Evolutionary conservation across 23 tunicate genomes (phyloP).

Genomic region (Oikopleura albicans): DNA sequence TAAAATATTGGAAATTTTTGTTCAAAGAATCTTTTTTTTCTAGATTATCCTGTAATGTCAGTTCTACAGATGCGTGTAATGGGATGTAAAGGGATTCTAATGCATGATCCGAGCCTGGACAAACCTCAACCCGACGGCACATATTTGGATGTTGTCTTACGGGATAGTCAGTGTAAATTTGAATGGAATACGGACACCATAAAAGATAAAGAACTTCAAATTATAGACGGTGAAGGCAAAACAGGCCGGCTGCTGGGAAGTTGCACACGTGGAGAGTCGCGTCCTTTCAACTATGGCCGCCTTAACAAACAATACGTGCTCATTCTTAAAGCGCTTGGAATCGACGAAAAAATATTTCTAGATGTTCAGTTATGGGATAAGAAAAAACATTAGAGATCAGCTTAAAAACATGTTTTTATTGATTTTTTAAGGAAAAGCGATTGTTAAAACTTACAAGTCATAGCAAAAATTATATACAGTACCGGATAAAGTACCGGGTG

Average conservation of each 20-base stretch:
- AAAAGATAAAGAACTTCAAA: neutral
- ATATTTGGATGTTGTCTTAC: neutral
- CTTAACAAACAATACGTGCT: neutral
- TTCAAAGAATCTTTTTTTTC: neutral
- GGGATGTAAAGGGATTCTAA: slow-evolving; percentile 9
- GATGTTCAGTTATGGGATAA: no score
- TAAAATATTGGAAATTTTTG: neutral
- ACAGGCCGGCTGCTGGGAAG: neutral
- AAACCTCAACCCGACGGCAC: neutral
- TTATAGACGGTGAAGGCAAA: neutral
- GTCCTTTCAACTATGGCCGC: neutral
- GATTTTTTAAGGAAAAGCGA: no score
- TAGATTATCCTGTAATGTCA: neutral
- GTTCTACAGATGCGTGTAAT: neutral
- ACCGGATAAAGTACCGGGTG: no score
- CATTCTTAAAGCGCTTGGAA: neutral
- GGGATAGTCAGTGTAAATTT: neutral
- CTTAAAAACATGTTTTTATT: no score
- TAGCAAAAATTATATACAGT: no score
- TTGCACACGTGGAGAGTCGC: neutral
- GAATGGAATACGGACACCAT: neutral
- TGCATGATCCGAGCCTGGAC: neutral
- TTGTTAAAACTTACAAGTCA: no score
- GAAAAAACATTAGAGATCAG: no score
- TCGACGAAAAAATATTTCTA: neutral